Percentiles rank a stretch among this genome's conserved stretches.
Conservation (phyloP, 1,140 invertebrate species). For the Chelonus insularis region DNA sequence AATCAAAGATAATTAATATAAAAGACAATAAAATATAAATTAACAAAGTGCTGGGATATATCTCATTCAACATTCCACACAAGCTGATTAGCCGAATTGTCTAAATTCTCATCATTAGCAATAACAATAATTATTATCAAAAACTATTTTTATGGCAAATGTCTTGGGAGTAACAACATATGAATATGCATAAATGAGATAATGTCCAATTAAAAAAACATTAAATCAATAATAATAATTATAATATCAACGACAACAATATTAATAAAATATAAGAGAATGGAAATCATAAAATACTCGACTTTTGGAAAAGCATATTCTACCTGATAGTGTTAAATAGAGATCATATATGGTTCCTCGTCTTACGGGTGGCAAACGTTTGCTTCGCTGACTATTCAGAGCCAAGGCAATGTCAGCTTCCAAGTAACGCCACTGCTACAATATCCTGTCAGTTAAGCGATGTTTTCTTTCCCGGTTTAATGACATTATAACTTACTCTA, state of each 20-base stretch:
- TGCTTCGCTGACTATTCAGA: slow-evolving; percentile 74
- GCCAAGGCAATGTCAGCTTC: slow-evolving; percentile 73
- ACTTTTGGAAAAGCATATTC: slow-evolving; percentile 52
- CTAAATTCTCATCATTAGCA: slow-evolving; percentile 31
- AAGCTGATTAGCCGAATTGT: slow-evolving; percentile 36
- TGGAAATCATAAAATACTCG: slow-evolving; percentile 26
- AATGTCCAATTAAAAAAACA: too few species aligned
- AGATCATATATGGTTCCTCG: slow-evolving; percentile 80
- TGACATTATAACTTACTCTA: slow-evolving; percentile 49
- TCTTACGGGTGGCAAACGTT: slow-evolving; percentile 81
- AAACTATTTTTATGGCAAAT: neutral
- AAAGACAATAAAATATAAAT: slow-evolving; percentile 8
- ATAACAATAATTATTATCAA: slow-evolving; percentile 27
- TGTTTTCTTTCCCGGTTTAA: slow-evolving; percentile 36
- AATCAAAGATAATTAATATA: slow-evolving; percentile 19
- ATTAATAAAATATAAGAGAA: slow-evolving; percentile 14
- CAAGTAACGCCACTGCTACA: slow-evolving; percentile 66
- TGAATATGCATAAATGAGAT: too few species aligned
- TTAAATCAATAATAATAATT: neutral
- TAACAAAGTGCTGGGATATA: slow-evolving; percentile 34
- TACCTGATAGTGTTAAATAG: slow-evolving; percentile 86
- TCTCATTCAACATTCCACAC: slow-evolving; percentile 46
- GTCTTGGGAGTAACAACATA: neutral
- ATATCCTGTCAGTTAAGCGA: slow-evolving; percentile 54
- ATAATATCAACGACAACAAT: slow-evolving; percentile 18